Evolutionary conservation across 30 jellyfish, hydroid and myxozoan species (phyloP).

Genomic region (Hydractinia symbiolongicarpus): DNA sequence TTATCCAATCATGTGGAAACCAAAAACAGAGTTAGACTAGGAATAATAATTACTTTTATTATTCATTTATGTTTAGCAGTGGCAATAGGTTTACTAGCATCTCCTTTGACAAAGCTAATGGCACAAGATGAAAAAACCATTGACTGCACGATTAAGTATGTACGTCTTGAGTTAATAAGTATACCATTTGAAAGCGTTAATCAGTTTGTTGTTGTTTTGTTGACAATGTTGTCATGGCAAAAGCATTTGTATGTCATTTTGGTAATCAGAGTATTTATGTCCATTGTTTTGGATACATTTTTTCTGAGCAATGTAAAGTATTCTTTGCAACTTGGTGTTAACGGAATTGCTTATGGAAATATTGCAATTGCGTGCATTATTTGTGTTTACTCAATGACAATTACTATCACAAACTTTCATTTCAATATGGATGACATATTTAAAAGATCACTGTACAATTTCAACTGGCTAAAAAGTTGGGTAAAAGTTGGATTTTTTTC

Average conservation of each 20-base stretch:
- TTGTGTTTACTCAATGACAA: neutral
- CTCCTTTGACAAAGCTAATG: neutral
- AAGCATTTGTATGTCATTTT: neutral
- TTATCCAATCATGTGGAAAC: neutral
- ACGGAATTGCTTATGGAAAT: conserved; percentile 5
- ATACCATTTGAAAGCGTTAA: conserved; percentile 8
- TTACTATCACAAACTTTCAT: neutral
- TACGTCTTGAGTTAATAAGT: neutral
- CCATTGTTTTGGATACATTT: neutral
- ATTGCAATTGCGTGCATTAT: neutral
- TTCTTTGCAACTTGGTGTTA: conserved; percentile 3
- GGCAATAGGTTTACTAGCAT: neutral
- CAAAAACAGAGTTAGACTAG: neutral
- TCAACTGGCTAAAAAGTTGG: conserved; percentile 15
- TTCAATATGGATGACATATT: neutral
- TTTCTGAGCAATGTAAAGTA: neutral
- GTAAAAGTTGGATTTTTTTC: conserved; percentile 3
- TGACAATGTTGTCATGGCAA: conserved; percentile 3
- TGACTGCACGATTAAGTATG: neutral
- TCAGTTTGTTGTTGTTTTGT: conserved; percentile 1
- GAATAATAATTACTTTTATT: conserved; percentile 1
- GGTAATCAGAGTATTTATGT: neutral
- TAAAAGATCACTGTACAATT: neutral
- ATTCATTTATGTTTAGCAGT: neutral
- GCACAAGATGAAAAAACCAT: neutral